These are phyloP conservation scores for Cuniculus paca DNA, from an alignment of 2,797 vertebrate species.

Conservation along the genomic window DNA sequence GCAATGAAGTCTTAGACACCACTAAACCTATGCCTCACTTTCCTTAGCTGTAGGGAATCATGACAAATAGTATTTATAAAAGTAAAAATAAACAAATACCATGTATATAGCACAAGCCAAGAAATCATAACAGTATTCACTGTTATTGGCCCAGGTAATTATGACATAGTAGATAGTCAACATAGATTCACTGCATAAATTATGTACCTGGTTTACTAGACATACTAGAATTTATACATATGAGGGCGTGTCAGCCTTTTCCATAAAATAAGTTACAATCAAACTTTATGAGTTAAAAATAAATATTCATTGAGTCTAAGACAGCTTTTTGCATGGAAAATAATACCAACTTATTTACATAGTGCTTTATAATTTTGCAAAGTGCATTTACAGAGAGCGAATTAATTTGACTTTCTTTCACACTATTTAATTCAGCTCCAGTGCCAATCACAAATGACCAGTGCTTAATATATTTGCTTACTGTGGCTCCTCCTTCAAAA, in stretches of 20 bases:
- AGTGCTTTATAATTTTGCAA: conserved; percentile 51
- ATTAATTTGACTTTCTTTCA: conserved; percentile 82
- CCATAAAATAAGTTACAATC: conserved; percentile 62
- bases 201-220: neutral
- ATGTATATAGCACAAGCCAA: neutral
- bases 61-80: neutral
- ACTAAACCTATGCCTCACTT: neutral
- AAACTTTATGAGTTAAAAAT: conserved; percentile 63
- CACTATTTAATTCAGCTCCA: conserved; percentile 59
- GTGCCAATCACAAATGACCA: conserved; percentile 69
- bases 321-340: conserved; percentile 54
- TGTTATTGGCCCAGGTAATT: neutral
- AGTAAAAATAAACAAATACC: neutral
- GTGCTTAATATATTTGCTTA: conserved; percentile 80
- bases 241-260: neutral
- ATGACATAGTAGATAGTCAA: neutral
- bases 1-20: neutral
- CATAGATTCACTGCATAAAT: neutral
- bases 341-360: conserved; percentile 56
- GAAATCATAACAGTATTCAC: neutral
- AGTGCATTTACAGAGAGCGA: conserved; percentile 68
- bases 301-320: conserved; percentile 45
- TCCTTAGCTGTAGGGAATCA: neutral
- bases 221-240: neutral
- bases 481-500: conserved; percentile 77